These are phyloP conservation scores for Corynorhinus townsendii DNA, from an alignment of 2,113 vertebrate genomes.

Conservation along the genomic window DNA sequence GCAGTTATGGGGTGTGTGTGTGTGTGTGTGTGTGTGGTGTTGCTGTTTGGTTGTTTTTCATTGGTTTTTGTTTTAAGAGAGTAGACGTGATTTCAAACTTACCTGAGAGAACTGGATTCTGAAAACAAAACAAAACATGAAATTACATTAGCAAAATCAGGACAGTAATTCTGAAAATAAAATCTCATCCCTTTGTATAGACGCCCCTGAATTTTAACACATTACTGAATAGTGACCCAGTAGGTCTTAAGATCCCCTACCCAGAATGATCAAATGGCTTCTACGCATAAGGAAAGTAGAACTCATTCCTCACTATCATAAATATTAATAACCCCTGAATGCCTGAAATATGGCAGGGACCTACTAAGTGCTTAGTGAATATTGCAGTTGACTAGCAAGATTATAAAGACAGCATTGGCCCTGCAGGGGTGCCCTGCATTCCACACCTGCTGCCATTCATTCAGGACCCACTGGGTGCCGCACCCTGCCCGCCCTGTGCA, in stretches of 20 bases:
- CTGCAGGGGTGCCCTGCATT: neutral
- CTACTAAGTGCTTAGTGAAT: neutral
- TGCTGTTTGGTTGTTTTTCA: neutral
- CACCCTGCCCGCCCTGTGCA: fast-evolving
- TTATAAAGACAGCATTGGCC: neutral
- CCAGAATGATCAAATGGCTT: neutral
- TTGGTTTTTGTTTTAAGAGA: neutral
- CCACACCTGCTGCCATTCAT: neutral
- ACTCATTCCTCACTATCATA: neutral
- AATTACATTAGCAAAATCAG: conserved; percentile 3
- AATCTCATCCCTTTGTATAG: neutral
- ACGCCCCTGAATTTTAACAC: neutral
- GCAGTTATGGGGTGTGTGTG: neutral
- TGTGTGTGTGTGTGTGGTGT: neutral
- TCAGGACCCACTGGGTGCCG: neutral
- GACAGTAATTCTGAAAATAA: neutral
- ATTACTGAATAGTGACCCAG: neutral
- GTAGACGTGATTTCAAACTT: conserved; percentile 55
- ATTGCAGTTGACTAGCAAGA: neutral
- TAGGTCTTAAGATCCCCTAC: neutral
- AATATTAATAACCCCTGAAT: neutral
- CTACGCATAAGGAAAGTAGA: neutral
- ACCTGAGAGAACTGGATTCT: conserved; percentile 83
- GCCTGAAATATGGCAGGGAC: neutral
- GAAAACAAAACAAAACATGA: neutral